Percentiles rank a stretch among this genome's conserved stretches.
Evolutionary conservation across 1,140 invertebrate species (phyloP).

Genomic region (Caenorhabditis inopinata): DNA sequence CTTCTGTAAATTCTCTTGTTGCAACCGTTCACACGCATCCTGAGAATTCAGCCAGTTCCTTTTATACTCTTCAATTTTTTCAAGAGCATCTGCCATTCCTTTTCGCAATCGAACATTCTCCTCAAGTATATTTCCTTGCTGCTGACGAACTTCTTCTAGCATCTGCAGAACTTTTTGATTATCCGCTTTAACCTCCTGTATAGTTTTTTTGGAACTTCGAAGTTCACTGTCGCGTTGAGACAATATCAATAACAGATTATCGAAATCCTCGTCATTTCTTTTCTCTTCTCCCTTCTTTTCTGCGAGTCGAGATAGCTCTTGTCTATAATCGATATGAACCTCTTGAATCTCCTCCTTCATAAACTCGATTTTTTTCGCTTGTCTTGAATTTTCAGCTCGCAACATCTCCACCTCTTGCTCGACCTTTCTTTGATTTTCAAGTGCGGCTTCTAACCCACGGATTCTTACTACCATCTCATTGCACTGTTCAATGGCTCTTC

Average conservation of each 20-base stretch:
- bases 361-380: background rate
- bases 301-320: slow-evolving; percentile 17
- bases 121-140: background rate
- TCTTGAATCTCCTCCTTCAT: slow-evolving; percentile 41
- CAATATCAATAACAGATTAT: background rate
- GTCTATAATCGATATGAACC: slow-evolving; percentile 35
- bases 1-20: background rate
- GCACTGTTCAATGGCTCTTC: slow-evolving; percentile 3
- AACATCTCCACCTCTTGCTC: slow-evolving; percentile 10
- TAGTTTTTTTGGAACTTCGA: background rate
- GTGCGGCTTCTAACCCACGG: background rate
- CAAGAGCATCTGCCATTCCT: slow-evolving; percentile 29
- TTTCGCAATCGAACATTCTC: slow-evolving; percentile 25
- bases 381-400: slow-evolving; percentile 10
- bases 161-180: slow-evolving; percentile 20
- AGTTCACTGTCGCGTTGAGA: background rate
- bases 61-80: slow-evolving; percentile 8
- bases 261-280: slow-evolving; percentile 6
- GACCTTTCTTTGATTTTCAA: background rate
- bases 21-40: background rate
- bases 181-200: slow-evolving; percentile 27
- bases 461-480: background rate
- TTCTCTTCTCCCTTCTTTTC: background rate
- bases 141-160: background rate
- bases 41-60: background rate